phyloP scores from a whole-genome alignment of 2,888 invertebrate genomes.

The Ophraella communa region DNA sequence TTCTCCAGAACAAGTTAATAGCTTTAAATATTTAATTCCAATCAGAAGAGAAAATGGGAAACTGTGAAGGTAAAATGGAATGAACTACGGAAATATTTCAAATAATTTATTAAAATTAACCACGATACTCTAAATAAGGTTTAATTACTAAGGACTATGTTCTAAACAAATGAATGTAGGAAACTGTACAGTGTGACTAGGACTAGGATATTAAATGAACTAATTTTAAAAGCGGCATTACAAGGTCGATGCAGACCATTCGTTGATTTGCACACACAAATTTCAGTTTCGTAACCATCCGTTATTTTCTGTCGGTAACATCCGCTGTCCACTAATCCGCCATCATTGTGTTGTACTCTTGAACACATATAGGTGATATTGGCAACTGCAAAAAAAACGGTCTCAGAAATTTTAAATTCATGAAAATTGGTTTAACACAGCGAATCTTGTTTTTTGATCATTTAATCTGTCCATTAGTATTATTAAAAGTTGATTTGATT shows the following conservation, averaged over 20 bases:
- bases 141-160: not conserved
- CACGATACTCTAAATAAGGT: no score
- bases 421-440: not conserved
- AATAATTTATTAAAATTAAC: no score
- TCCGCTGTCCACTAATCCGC: slow-evolving; percentile 63
- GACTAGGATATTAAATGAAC: slow-evolving; percentile 10
- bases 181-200: not conserved
- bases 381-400: slow-evolving; percentile 63
- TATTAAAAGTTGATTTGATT: no score
- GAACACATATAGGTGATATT: slow-evolving; percentile 76
- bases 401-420: not conserved
- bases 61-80: no score
- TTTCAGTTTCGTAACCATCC: slow-evolving; percentile 61
- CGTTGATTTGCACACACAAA: slow-evolving; percentile 62
- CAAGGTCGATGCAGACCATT: slow-evolving; percentile 59
- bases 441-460: no score
- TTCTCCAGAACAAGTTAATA: no score
- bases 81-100: no score
- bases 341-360: slow-evolving; percentile 62
- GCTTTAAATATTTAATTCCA: no score
- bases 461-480: no score
- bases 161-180: not conserved
- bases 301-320: slow-evolving; percentile 63
- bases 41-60: no score
- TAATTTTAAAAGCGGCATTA: slow-evolving; percentile 49